phyloP scores from a whole-genome alignment of 2,888 invertebrate species.

The Hypomecis atomaria region DNA sequence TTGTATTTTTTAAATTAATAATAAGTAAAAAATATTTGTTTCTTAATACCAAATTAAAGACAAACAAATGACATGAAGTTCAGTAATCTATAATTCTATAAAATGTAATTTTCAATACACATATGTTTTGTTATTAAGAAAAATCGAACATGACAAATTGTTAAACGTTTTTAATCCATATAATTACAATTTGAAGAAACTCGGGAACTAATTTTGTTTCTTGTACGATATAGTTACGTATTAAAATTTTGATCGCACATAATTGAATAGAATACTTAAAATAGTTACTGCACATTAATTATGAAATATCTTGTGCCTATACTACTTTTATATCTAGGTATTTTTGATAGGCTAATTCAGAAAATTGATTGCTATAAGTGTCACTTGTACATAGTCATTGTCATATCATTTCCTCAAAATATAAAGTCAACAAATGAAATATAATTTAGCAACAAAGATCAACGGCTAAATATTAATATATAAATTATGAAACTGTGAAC shows the following conservation, averaged over 20 bases:
- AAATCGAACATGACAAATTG: too few relatives aligned
- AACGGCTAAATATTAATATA: neutral
- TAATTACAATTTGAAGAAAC: conserved; percentile 13
- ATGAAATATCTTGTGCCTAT: conserved; percentile 82
- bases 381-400: conserved; percentile 59
- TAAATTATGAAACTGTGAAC: too few relatives aligned
- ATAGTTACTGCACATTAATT: conserved; percentile 63
- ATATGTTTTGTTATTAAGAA: too few relatives aligned
- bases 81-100: too few relatives aligned
- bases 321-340: conserved; percentile 75
- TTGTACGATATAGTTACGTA: conserved; percentile 33
- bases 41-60: too few relatives aligned
- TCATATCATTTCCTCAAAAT: conserved; percentile 38
- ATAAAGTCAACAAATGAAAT: conserved; percentile 7
- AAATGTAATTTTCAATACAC: too few relatives aligned
- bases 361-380: conserved; percentile 30
- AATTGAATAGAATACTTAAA: conserved; percentile 24
- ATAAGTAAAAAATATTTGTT: too few relatives aligned
- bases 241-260: conserved; percentile 49
- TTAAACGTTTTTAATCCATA: neutral
- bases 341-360: conserved; percentile 66
- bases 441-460: conserved; percentile 1
- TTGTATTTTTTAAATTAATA: too few relatives aligned
- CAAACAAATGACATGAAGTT: too few relatives aligned
- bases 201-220: conserved; percentile 30